Conservation (phyloP, 2,888 invertebrate species). For the Polylopha cassiicola region DNA sequence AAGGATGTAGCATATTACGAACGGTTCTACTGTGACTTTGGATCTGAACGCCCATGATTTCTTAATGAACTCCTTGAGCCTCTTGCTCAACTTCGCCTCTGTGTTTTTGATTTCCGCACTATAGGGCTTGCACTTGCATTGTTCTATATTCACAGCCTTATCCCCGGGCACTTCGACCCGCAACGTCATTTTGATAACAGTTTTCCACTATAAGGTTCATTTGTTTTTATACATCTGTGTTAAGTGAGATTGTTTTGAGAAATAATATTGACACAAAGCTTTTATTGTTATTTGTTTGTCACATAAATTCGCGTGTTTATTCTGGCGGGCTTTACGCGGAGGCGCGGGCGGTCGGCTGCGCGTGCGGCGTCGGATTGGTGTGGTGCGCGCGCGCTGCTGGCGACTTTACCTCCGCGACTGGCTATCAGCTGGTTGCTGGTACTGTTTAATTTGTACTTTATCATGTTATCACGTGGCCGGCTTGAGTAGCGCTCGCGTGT, state of each 20-base stretch:
- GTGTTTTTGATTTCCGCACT: slow-evolving; percentile 47
- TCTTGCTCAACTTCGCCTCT: slow-evolving; percentile 54
- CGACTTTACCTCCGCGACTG: slow-evolving; percentile 54
- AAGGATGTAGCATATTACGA: slow-evolving; percentile 80
- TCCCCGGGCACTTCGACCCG: slow-evolving; percentile 70
- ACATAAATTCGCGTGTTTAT: slow-evolving; percentile 1
- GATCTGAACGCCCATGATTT: slow-evolving; percentile 60
- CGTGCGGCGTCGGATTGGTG: slow-evolving; percentile 45
- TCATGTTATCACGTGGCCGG: slow-evolving; percentile 62
- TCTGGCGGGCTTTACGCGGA: slow-evolving; percentile 15
- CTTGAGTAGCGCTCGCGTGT: slow-evolving; percentile 36
- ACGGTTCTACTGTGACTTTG: slow-evolving; percentile 81
- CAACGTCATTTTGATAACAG: slow-evolving; percentile 65
- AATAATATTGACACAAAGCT: neutral
- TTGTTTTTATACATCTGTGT: slow-evolving; percentile 41
- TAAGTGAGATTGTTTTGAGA: slow-evolving; percentile 4
- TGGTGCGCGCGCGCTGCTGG: slow-evolving; percentile 47
- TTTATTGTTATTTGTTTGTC: slow-evolving; percentile 8
- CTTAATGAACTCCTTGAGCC: slow-evolving; percentile 60
- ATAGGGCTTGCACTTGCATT: slow-evolving; percentile 59
- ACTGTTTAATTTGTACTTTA: slow-evolving; percentile 71
- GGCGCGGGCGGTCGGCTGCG: slow-evolving; percentile 40
- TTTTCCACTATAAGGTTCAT: slow-evolving; percentile 52
- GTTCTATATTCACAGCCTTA: slow-evolving; percentile 58
- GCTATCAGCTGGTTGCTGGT: slow-evolving; percentile 59